Conservation (phyloP, 2,797 vertebrate species). For the Lepus oiostolus region DNA sequence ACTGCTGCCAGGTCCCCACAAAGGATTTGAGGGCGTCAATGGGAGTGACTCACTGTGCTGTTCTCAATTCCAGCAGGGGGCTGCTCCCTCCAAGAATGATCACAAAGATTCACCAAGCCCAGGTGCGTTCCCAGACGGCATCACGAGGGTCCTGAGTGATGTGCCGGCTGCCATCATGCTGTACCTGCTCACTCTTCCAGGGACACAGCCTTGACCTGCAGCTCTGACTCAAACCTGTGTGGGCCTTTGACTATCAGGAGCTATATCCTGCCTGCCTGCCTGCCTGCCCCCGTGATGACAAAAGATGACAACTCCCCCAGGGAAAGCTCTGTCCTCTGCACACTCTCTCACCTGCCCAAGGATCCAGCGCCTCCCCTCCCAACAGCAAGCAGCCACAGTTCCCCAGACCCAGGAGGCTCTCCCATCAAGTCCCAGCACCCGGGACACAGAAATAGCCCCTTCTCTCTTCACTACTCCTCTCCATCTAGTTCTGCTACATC, state of each 20-base stretch:
- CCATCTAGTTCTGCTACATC: not conserved
- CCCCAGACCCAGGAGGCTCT: not conserved
- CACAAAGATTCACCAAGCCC: constrained; percentile 39
- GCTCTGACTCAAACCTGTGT: constrained; percentile 56
- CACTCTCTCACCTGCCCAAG: not conserved
- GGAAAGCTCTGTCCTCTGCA: constrained; percentile 11
- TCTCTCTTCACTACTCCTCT: not conserved
- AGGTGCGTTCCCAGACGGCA: constrained; percentile 36
- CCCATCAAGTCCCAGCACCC: not conserved
- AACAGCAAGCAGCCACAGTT: not conserved
- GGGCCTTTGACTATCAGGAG: not conserved
- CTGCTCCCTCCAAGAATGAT: constrained; percentile 7
- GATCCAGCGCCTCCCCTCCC: not conserved
- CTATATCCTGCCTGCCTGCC: not conserved
- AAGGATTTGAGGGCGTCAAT: not conserved
- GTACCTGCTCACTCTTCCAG: not conserved
- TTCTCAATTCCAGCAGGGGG: constrained; percentile 10
- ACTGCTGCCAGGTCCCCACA: constrained; percentile 33
- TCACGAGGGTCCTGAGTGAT: constrained; percentile 19
- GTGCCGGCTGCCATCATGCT: not conserved
- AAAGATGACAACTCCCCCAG: constrained; percentile 1
- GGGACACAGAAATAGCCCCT: not conserved
- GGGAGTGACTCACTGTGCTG: constrained; percentile 27
- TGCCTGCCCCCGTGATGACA: constrained; percentile 10
- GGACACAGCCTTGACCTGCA: not conserved